Evolutionary conservation across 2,113 vertebrate species (phyloP).

Genomic region (Podocnemis expansa): DNA sequence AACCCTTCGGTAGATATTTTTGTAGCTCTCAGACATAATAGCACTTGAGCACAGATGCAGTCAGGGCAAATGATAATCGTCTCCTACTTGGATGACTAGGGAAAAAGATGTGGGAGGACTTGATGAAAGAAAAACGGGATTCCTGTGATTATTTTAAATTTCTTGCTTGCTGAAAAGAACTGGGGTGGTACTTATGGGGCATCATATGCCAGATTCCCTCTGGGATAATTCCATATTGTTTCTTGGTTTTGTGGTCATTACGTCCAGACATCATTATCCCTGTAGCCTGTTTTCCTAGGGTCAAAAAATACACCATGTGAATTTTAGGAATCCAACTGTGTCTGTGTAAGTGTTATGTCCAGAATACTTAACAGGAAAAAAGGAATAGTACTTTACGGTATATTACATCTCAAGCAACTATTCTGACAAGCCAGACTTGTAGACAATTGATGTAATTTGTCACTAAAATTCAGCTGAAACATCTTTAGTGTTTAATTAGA

Average conservation of each 20-base stretch:
- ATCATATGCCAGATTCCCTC: slow-evolving; percentile 39
- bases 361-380: slow-evolving; percentile 44
- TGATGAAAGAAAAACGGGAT: background rate
- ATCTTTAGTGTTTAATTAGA: slow-evolving; percentile 28
- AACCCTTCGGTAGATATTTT: background rate
- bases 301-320: background rate
- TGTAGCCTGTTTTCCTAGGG: slow-evolving; percentile 16
- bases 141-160: background rate
- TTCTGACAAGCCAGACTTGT: slow-evolving; percentile 48
- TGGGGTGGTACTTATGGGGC: slow-evolving; percentile 1
- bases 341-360: background rate
- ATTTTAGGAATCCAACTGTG: slow-evolving; percentile 33
- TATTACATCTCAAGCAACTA: slow-evolving; percentile 10
- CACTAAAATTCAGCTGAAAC: slow-evolving; percentile 48
- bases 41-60: background rate
- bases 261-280: slow-evolving; percentile 45
- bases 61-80: background rate
- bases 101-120: background rate
- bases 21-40: background rate
- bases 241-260: slow-evolving; percentile 33
- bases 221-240: background rate
- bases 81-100: background rate
- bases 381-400: slow-evolving; percentile 21
- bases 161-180: background rate
- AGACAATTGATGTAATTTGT: slow-evolving; percentile 54